A percentile compares a stretch with the other conserved stretches of the same genome.
phyloP scores from a whole-genome alignment of 2,113 vertebrate genomes.

The Aleadryas rufinucha region DNA sequence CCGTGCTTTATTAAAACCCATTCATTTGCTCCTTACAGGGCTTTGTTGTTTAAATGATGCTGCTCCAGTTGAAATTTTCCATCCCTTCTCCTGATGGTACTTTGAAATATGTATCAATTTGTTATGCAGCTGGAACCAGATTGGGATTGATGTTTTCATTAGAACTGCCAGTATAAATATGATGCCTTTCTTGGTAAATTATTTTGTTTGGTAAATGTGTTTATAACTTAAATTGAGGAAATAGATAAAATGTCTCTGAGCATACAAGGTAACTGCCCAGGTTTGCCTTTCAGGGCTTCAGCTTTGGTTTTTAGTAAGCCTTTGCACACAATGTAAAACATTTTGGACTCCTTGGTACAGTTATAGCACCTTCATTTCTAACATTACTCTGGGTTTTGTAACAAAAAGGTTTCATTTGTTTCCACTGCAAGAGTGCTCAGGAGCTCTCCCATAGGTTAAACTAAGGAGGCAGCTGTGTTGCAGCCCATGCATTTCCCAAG shows the following conservation, averaged over 20 bases:
- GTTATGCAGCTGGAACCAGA: not conserved
- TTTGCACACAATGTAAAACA: not conserved
- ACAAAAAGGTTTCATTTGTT: not conserved
- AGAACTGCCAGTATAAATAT: not conserved
- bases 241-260: not conserved
- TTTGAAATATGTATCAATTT: not conserved
- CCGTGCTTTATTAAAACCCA: not conserved
- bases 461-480: not conserved
- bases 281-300: conserved; percentile 15
- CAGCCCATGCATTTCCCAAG: not conserved
- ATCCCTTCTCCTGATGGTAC: not conserved
- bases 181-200: not conserved
- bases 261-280: not conserved
- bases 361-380: not conserved
- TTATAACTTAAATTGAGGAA: not conserved
- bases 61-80: not conserved
- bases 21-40: not conserved
- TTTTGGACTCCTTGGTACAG: not conserved
- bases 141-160: conserved; percentile 20
- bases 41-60: not conserved
- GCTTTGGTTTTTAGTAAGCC: not conserved
- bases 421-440: not conserved
- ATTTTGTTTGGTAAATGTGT: not conserved
- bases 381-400: not conserved
- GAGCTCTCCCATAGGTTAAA: not conserved